Evolutionary conservation across 2,113 vertebrate species (phyloP).

Genomic region (Mustelus asterias): DNA sequence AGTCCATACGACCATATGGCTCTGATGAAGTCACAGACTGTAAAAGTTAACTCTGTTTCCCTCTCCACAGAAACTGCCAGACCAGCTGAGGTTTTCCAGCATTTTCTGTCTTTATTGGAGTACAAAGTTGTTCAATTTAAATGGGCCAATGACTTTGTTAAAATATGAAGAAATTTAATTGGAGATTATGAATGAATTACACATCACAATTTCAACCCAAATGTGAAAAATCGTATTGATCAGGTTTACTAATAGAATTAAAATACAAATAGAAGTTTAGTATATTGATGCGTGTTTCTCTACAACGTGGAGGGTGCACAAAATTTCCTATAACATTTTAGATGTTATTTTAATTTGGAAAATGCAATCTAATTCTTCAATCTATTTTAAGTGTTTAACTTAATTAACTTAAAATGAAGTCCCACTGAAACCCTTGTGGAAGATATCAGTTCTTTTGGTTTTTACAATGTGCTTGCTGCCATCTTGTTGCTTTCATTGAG

Average conservation of each 20-base stretch:
- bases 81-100: too few species aligned
- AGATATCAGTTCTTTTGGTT: not conserved
- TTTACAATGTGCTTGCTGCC: not conserved
- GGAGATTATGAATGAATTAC: not conserved
- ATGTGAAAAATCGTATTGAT: not conserved
- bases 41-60: too few species aligned
- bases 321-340: not conserved
- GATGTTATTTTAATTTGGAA: not conserved
- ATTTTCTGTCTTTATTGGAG: not conserved
- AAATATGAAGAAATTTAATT: not conserved
- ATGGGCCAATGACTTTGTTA: not conserved
- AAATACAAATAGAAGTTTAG: not conserved
- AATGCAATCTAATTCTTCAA: not conserved
- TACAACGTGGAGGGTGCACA: not conserved
- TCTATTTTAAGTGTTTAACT: not conserved
- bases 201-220: not conserved
- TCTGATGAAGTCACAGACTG: too few species aligned
- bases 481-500: not conserved
- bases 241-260: too few species aligned
- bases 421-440: not conserved
- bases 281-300: not conserved
- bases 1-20: too few species aligned
- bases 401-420: not conserved
- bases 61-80: too few species aligned
- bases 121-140: not conserved